Evolutionary conservation across 35 echinoderm and acorn worm species (phyloP).

Genomic region (Stichopus chloronotus): DNA sequence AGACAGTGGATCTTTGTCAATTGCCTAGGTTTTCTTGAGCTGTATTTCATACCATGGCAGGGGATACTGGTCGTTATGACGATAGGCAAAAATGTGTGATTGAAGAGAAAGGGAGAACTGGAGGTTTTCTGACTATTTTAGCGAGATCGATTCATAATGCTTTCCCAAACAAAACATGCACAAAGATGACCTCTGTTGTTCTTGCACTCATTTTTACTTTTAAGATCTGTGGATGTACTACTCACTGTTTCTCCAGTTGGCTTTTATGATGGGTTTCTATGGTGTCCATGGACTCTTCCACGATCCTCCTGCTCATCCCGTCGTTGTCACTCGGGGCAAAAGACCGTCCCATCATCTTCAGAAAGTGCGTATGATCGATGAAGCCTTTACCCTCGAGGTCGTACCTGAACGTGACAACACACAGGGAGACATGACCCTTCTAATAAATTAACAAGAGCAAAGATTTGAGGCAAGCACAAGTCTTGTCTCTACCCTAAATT

Average conservation of each 20-base stretch:
- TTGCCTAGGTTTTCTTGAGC: no score
- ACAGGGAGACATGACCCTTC: not conserved
- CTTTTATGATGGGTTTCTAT: constrained; percentile 81
- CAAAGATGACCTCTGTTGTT: no score
- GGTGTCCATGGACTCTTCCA: constrained; percentile 75
- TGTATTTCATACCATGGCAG: no score
- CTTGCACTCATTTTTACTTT: no score
- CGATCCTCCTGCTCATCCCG: constrained; percentile 82
- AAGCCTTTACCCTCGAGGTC: constrained; percentile 79
- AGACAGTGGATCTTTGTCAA: no score
- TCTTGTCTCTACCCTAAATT: no score
- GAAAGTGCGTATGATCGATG: constrained; percentile 93
- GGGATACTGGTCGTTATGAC: no score
- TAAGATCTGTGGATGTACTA: not conserved
- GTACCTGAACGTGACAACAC: constrained; percentile 65
- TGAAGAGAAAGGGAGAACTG: no score
- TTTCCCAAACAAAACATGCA: no score
- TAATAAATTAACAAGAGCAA: not conserved
- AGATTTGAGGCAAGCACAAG: not conserved
- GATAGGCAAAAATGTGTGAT: no score
- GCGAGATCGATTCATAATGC: no score
- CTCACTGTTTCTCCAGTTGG: constrained; percentile 95
- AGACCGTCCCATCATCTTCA: constrained; percentile 94
- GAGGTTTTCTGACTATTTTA: no score
- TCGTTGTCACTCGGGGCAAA: constrained; percentile 94